Evolutionary conservation across 2,113 vertebrate genomes (phyloP).

Genomic region (Paracanthobrama guichenoti): DNA sequence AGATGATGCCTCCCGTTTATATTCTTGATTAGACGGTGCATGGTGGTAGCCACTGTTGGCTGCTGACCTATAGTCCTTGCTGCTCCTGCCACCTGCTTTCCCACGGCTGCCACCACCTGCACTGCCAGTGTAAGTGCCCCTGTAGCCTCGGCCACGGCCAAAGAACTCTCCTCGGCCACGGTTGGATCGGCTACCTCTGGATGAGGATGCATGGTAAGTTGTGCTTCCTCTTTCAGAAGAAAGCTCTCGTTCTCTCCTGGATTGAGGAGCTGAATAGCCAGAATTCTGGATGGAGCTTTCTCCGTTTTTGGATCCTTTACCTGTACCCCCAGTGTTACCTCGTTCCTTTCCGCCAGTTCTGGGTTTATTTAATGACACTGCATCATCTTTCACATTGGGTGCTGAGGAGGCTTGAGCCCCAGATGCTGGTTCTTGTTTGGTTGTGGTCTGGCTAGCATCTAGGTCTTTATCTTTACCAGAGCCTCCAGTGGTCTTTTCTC

Average conservation of each 20-base stretch:
- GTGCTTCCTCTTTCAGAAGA: conserved; percentile 74
- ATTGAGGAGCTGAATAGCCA: conserved; percentile 65
- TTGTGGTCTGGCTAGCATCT: conserved; percentile 62
- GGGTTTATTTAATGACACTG: conserved; percentile 60
- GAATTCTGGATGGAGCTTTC: conserved; percentile 56
- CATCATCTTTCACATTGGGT: conserved; percentile 68
- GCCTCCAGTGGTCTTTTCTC: conserved; percentile 65
- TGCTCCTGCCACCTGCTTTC: conserved; percentile 78
- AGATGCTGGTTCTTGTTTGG: conserved; percentile 67
- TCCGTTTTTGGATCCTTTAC: conserved; percentile 72
- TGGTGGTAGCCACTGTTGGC: conserved; percentile 68
- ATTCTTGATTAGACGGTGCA: conserved; percentile 69
- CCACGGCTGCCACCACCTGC: conserved; percentile 68
- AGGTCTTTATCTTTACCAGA: conserved; percentile 77
- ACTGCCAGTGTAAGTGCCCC: conserved; percentile 74
- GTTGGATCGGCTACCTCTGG: conserved; percentile 68
- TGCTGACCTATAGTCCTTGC: conserved; percentile 80
- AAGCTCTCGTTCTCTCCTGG: conserved; percentile 76
- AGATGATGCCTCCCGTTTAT: conserved; percentile 71
- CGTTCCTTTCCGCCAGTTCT: conserved; percentile 74
- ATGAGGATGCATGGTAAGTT: conserved; percentile 66
- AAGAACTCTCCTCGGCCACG: conserved; percentile 86
- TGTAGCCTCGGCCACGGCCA: conserved; percentile 80
- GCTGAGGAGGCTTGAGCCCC: conserved; percentile 62
- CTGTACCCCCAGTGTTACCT: conserved; percentile 57